Evolutionary conservation across 2,888 invertebrate species (phyloP), one percentile per base, ranked within the genome.

Genomic region (Hylaea fasciaria): DNA sequence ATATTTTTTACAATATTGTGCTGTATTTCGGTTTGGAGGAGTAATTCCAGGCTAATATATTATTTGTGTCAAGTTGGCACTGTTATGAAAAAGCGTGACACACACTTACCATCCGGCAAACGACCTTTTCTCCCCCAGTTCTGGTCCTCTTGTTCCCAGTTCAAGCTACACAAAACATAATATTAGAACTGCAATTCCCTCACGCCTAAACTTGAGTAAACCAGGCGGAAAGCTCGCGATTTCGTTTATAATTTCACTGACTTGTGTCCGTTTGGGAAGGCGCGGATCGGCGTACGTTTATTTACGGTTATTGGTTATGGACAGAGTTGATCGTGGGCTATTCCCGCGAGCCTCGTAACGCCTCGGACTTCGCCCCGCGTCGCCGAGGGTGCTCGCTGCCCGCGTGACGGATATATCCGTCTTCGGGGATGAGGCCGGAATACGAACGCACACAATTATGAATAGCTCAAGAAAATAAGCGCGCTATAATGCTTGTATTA

Each of bases 231-330:
- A 54, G 17, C 45, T 51, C 41, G 49, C 57, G 55, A 54, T 54
- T 63, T 53, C 54, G 54, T 61, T 61, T 73, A 74, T 74, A 77
- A 76, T 76, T 70, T 73, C 65, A 71, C 66, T 66, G 68, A 74
- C 70, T 72, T 74, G 71, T 63, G 58, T 67, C 64, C 68, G 58
- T 69, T 61, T 67, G 66, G 70, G 65, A 66, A 74, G 69, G 74
- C 77, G 73, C 68, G 71, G 73, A 77, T 75, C 76, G 72, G 66
- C 71, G 74, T 72, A 78, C 75, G 85, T 86, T 91, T 91, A 92
- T 91, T 92, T 91, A 92, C 89, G 91, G 83, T 92, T 91, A 91
- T 92, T 91, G 92, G 90, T 91, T 91, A 92, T 91, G 84, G 91
- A 87, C 85, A 78, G 85, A 88, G 86, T 86, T 87, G 89, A 89